Evolutionary conservation across 2,888 invertebrate genomes (phyloP).

Genomic region (Belgica antarctica): DNA sequence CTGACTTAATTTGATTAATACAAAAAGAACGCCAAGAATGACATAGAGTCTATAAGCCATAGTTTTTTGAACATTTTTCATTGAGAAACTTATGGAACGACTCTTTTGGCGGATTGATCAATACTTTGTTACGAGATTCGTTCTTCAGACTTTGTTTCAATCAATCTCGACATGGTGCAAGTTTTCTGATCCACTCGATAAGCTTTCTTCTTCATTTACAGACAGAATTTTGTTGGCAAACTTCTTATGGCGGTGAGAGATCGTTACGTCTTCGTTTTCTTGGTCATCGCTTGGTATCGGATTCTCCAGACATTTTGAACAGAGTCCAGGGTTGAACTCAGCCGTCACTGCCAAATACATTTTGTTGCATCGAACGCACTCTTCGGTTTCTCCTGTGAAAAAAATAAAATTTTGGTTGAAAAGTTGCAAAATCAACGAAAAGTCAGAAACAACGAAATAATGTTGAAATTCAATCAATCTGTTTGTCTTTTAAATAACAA

Average conservation of each 20-base stretch:
- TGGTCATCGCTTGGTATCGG: conserved; percentile 39
- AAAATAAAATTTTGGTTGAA: too few species aligned
- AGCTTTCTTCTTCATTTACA: conserved; percentile 23
- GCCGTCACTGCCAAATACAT: conserved; percentile 55
- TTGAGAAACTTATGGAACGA: background rate
- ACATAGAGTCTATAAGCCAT: too few species aligned
- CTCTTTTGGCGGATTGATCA: background rate
- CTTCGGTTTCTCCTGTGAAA: conserved; percentile 63
- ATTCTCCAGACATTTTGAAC: conserved; percentile 50
- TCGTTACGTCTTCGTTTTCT: conserved; percentile 40
- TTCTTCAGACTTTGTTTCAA: background rate
- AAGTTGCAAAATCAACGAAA: too few species aligned
- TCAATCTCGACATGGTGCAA: conserved; percentile 34
- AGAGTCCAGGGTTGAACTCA: conserved; percentile 52
- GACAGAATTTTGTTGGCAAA: conserved; percentile 36
- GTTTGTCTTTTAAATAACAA: conserved; percentile 14
- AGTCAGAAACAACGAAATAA: conserved; percentile 28
- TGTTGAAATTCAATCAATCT: conserved; percentile 44
- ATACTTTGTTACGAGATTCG: background rate
- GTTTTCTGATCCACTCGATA: conserved; percentile 34
- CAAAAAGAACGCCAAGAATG: conserved; percentile 22
- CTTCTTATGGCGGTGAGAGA: conserved; percentile 38
- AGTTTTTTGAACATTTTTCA: conserved; percentile 1
- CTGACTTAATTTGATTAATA: conserved; percentile 43
- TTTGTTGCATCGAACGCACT: conserved; percentile 61